Evolutionary conservation across 2,113 vertebrate genomes (phyloP).

Genomic region (Myocastor coypus): DNA sequence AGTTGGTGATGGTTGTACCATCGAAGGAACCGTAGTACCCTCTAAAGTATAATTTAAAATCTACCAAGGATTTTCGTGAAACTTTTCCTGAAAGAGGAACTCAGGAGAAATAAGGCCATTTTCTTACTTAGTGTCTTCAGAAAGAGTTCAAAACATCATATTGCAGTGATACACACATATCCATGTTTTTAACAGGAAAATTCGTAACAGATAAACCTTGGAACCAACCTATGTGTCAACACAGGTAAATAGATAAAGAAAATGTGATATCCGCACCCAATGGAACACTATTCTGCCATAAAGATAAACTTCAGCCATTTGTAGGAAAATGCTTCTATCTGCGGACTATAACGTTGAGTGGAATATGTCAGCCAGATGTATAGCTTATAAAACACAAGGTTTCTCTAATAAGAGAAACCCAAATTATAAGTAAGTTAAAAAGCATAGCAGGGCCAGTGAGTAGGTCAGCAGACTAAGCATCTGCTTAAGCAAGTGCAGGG

Average conservation of each 20-base stretch:
- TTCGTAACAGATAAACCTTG: not conserved
- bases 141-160: not conserved
- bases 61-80: conserved; percentile 27
- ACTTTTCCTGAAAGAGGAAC: not conserved
- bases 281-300: not conserved
- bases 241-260: not conserved
- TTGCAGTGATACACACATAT: not conserved
- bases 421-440: not conserved
- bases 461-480: too few relatives aligned
- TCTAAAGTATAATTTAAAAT: conserved; percentile 32
- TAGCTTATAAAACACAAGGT: not conserved
- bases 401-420: not conserved
- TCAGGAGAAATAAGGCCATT: not conserved
- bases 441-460: not conserved
- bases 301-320: not conserved
- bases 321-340: not conserved
- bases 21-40: not conserved
- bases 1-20: not conserved
- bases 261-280: not conserved
- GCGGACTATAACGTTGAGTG: not conserved
- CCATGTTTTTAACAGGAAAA: not conserved
- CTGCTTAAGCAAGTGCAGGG: too few relatives aligned
- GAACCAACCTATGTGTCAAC: not conserved
- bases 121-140: not conserved
- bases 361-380: not conserved